Evolutionary conservation across 2,113 vertebrate species (phyloP), one percentile per base, ranked within the genome.

Genomic region (Ceyx margarethae): DNA sequence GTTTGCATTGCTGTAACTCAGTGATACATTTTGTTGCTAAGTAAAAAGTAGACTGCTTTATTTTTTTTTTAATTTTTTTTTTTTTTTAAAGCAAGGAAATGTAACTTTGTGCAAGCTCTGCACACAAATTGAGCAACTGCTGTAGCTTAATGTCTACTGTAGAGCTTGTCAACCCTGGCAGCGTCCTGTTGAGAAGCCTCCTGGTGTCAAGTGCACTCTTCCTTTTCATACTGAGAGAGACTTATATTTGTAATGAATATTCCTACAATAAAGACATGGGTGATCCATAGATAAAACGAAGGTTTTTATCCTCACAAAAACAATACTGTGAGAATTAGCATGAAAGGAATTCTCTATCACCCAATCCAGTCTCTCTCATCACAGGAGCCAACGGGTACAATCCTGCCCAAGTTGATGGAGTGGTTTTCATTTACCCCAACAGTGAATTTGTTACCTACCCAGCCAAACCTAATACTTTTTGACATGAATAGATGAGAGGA

Each of bases 371-470:
- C 46, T 62, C 6, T 75, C 67, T 88, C 45, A 51, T 76, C 71
- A 28, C 31, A 25, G 68, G 31, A 81, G 71, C 75, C 86, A 82
- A 46, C 0, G 17, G 84, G 78, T 77, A 43, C 64, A 48, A 31
- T 66, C 79, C 78, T 95, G 84, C 85, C 86, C 66, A 62, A 67
- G 82, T 60, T 93, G 92, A 95, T 93, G 86, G 91, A 95, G 71
- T 87, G 54, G 73, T 23, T 94, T 93, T 95, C 84, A 42, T 79
- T 93, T 94, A 94, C 91, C 92, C 95, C 94, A 85, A 33, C 78
- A 80, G 84, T 51, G 92, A 94, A 91, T 96, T 94, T 96, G 92
- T 89, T 93, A 82, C 91, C 67, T 89, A 69, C 84, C 74, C 84
- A 92, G 94, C 67, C 89, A 93, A 87, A 85, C 84, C 78, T 66